Base-by-base conservation (phyloP, 2,113 vertebrate species). In the Azemiops feae region DNA sequence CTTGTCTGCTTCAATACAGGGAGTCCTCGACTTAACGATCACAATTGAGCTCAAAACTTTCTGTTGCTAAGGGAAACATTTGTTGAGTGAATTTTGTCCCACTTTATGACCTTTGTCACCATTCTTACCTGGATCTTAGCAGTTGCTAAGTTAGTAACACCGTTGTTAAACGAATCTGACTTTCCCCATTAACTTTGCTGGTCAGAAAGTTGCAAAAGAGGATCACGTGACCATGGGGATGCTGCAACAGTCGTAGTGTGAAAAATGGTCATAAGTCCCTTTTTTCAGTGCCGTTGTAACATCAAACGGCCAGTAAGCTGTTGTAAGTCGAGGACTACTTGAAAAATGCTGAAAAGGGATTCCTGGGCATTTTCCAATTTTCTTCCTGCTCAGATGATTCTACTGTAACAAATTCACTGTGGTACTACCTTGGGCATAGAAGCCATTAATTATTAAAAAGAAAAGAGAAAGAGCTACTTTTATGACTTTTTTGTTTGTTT, bases 1-100 rank as follows among this genome's bases (percentile, higher is more conserved):
- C 3, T 0, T 0, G 25, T 52, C 87, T 11, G 14, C 1, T 0
- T 45, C 39, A 2, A 2, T 30, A 2, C 12, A 69, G 64, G 30
- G n/a, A 69, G 0, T 16, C 64, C 64, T 69, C 2, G 64, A 69
- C 64, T 69, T 69, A 69, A 69, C 0, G 0, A n/a, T 12, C 64
- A 34, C 64, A 69, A 6, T 16, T 16, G 2, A 69, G 5, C 12
- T 30, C n/a, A 5, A 34, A 50, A n/a, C 6, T 16, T 14, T 69
- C 30, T 18, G 30, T 2, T 2, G 64, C 64, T 69, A 34, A 69
- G 64, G 2, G 64, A 34, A 34, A 69, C 30, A 5, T 34, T 69
- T 69, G 2, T 69, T 69, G 2, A 16, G 64, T 34, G 64, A 34
- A n/a, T 34, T n/a, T 69, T 69, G 16, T 0, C 30, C 64, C 12